Base-by-base conservation (phyloP, 2,888 invertebrate genomes). In the Lasius fuliginosus region DNA sequence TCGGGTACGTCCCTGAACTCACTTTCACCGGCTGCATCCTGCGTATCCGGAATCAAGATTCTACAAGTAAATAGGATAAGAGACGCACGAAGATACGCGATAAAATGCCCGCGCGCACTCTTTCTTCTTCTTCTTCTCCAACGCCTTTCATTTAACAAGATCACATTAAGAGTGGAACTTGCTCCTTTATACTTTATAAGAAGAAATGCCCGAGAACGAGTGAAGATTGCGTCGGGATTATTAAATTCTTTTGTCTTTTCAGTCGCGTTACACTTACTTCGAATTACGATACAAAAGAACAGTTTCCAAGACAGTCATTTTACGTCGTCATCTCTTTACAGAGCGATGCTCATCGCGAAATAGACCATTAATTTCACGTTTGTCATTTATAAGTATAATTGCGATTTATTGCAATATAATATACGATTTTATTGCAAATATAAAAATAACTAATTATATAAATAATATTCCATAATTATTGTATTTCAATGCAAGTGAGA, bases 21-120 rank as follows among this genome's bases (percentile, higher is more conserved):
- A 91, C 91, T 91, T 91, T 91, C 92, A 90, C 91, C 92, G 77
- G 74, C 85, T 84, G 91, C 87, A 88, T 89, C 82, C 79, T 68
- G 71, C 83, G 86, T 87, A 92, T 91, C 92, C 91, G 88, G 89
- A 83, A 89, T 40, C 83, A 86, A 83, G 86, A 86, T 85, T 86
- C 82, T 75, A 68, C 49, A 53, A 69, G 76, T 75, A 86, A 90
- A 91, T 88, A 68, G 83, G 77, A 82, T 86, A 88, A 85, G 65
- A 83, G 62, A 42, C 23, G n/a, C 33, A 53, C n/a, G 1, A 15
- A 53, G 79, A 76, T 76, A 46, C 36, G 42, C n/a, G 67, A 68
- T 27, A 27, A 30, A 49, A 49, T 53, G 53, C 18, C 49, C 18
- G 49, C 49, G 49, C 18, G 49, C 30, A 3, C 36, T 71, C 18